phyloP scores from a whole-genome alignment of 2,888 invertebrate genomes.

The Agrenia bidenticulata region DNA sequence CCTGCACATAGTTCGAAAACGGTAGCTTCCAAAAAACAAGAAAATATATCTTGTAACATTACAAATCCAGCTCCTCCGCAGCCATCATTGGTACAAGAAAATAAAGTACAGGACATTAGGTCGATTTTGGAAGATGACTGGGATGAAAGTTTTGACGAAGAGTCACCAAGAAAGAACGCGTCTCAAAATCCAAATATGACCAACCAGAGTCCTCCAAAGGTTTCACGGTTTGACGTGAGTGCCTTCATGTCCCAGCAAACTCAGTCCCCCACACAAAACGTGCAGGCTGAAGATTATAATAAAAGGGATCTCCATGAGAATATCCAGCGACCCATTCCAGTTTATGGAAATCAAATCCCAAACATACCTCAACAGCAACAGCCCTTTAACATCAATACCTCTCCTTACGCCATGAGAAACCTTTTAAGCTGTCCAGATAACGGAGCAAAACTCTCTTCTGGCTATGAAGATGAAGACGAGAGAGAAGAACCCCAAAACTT shows the following conservation, averaged over 20 bases:
- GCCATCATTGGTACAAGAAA: not conserved
- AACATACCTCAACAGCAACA: slow-evolving; percentile 21
- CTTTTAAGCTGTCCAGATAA: slow-evolving; percentile 35
- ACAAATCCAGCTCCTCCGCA: not conserved
- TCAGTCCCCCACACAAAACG: slow-evolving; percentile 1
- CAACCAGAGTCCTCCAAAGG: slow-evolving; percentile 48
- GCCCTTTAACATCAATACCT: slow-evolving; percentile 47
- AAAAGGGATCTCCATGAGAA: not conserved
- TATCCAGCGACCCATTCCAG: slow-evolving; percentile 14
- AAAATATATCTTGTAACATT: not conserved
- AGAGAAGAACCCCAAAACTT: not conserved
- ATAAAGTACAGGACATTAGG: slow-evolving; percentile 45
- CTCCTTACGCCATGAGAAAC: slow-evolving; percentile 52
- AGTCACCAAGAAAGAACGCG: slow-evolving; percentile 27
- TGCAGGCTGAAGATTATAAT: not conserved
- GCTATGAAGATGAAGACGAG: not conserved
- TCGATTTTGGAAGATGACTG: slow-evolving; percentile 53
- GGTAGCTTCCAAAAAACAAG: not conserved
- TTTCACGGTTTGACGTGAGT: slow-evolving; percentile 51
- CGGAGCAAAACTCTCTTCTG: not conserved
- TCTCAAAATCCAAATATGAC: slow-evolving; percentile 12
- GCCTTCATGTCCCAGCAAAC: slow-evolving; percentile 40
- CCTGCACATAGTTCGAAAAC: not conserved
- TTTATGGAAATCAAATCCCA: slow-evolving; percentile 10
- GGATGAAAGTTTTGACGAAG: slow-evolving; percentile 49